phyloP scores from a whole-genome alignment of 2,113 vertebrate genomes.

The Chitala chitala region DNA sequence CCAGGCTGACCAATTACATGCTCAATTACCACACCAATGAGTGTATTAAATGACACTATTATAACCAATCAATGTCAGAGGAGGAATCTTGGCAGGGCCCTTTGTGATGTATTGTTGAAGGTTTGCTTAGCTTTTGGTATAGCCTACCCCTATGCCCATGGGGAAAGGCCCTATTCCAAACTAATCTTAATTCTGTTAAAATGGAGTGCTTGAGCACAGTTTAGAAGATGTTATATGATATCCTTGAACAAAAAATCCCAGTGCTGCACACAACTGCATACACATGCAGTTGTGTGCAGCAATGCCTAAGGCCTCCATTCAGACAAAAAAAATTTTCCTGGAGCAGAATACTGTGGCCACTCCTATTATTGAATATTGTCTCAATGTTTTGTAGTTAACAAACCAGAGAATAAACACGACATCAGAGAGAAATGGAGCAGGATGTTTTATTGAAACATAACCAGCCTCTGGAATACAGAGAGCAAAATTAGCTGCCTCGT shows the following conservation, averaged over 20 bases:
- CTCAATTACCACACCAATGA: not conserved
- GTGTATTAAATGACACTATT: not conserved
- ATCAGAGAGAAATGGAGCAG: not conserved
- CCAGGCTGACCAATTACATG: not conserved
- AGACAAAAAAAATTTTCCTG: not conserved
- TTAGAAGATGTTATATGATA: too few relatives aligned
- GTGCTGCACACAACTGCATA: too few relatives aligned
- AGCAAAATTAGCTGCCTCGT: not conserved
- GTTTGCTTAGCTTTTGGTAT: conserved; percentile 10
- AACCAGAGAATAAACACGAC: not conserved
- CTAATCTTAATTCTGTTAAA: not conserved
- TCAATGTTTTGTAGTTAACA: not conserved
- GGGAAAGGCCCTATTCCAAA: not conserved
- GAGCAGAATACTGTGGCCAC: not conserved
- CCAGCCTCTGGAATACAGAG: not conserved
- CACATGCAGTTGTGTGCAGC: not conserved
- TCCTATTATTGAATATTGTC: not conserved
- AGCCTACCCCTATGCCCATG: not conserved
- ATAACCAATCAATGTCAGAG: not conserved
- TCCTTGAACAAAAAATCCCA: too few relatives aligned
- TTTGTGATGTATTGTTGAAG: not conserved
- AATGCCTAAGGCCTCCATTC: not conserved
- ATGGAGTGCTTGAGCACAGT: not conserved
- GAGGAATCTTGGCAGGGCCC: not conserved
- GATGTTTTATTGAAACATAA: not conserved